Conservation (phyloP, 2,888 invertebrate species). For the Leptopterna dolabrata region DNA sequence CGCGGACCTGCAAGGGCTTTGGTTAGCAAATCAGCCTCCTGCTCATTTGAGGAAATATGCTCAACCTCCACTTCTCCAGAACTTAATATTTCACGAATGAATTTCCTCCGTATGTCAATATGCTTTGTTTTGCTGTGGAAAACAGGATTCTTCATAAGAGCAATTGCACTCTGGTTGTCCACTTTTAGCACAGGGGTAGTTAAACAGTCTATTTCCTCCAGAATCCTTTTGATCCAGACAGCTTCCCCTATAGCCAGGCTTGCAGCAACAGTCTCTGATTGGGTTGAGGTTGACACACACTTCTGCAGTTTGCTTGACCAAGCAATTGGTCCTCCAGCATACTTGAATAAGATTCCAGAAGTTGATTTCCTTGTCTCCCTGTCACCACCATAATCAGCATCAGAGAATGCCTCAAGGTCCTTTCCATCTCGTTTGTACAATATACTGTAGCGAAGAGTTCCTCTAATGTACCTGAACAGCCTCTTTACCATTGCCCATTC, state of each 20-base stretch:
- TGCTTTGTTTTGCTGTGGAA: conserved; percentile 37
- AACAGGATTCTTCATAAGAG: conserved; percentile 19
- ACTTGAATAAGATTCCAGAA: conserved; percentile 40
- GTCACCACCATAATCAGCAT: conserved; percentile 61
- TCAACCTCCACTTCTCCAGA: neutral
- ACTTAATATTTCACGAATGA: neutral
- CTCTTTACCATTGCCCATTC: conserved; percentile 54
- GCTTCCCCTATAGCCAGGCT: conserved; percentile 37
- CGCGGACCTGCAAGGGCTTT: conserved; percentile 18
- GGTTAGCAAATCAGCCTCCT: conserved; percentile 39
- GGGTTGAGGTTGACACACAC: conserved; percentile 37
- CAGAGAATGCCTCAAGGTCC: conserved; percentile 57
- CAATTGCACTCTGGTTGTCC: conserved; percentile 29
- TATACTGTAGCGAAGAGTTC: conserved; percentile 53
- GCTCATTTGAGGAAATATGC: conserved; percentile 11
- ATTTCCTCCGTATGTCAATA: conserved; percentile 6
- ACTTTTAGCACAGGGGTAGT: neutral
- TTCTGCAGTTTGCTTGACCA: conserved; percentile 36
- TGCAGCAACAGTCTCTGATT: conserved; percentile 33
- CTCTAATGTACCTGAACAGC: conserved; percentile 55
- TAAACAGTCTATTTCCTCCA: neutral
- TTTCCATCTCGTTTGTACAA: neutral
- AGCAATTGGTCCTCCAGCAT: conserved; percentile 19
- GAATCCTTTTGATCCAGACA: conserved; percentile 18
- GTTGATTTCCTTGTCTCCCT: conserved; percentile 40